These are phyloP conservation scores for Cotesia congregata DNA, from an alignment of 2,888 invertebrate species.

Conservation along the genomic window DNA sequence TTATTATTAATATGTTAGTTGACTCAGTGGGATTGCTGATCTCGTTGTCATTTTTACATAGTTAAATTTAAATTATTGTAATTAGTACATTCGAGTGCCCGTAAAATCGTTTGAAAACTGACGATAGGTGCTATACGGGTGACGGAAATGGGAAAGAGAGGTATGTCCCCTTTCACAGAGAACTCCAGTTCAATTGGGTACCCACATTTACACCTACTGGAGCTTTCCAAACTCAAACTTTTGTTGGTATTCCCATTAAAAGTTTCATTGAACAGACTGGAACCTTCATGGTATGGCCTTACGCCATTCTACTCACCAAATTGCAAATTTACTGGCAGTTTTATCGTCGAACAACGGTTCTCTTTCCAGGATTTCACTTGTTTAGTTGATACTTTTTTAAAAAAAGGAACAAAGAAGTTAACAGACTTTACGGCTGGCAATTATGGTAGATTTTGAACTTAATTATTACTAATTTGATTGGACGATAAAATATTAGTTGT, in stretches of 20 bases:
- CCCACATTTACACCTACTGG: background rate
- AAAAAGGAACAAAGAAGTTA: background rate
- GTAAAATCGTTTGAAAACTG: background rate
- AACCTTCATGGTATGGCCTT: conserved; percentile 17
- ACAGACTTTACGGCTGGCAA: background rate
- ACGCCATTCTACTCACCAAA: conserved; percentile 17
- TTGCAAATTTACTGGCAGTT: conserved; percentile 9
- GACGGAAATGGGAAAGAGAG: background rate
- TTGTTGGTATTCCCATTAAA: conserved; percentile 34
- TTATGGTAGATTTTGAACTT: too few species aligned
- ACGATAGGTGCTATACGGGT: background rate
- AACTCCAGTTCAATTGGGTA: conserved; percentile 10
- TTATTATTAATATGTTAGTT: too few species aligned
- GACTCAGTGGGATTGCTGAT: too few species aligned
- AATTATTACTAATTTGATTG: too few species aligned
- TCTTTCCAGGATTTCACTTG: background rate
- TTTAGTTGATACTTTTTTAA: background rate
- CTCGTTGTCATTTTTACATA: background rate
- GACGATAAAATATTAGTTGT: too few species aligned
- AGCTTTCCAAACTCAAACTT: conserved; percentile 23
- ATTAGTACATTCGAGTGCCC: background rate
- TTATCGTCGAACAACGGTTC: conserved; percentile 1
- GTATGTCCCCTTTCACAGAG: background rate
- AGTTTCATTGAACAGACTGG: conserved; percentile 20
- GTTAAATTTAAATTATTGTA: background rate